phyloP scores from a whole-genome alignment of 2,797 vertebrate genomes.

The Lophotriccus pileatus region DNA sequence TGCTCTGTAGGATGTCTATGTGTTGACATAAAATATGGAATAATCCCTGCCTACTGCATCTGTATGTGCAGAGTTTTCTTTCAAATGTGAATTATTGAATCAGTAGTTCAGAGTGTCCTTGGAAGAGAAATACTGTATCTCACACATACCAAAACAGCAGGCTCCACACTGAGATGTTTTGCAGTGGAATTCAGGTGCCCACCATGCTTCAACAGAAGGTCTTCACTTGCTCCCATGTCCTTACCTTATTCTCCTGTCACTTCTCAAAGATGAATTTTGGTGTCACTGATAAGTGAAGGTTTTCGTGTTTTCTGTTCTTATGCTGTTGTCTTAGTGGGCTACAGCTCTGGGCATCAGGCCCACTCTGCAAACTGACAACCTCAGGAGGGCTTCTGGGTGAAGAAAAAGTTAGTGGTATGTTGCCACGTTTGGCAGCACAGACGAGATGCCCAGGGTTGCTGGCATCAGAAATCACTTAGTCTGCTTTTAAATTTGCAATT shows the following conservation, averaged over 20 bases:
- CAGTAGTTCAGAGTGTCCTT: background rate
- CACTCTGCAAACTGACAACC: background rate
- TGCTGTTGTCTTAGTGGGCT: background rate
- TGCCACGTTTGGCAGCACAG: background rate
- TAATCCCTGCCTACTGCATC: background rate
- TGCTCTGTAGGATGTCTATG: background rate
- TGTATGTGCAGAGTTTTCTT: background rate
- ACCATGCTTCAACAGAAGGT: background rate
- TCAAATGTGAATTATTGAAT: background rate
- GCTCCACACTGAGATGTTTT: background rate
- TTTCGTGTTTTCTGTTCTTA: background rate
- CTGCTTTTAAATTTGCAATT: background rate
- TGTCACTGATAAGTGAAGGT: background rate
- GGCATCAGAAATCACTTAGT: background rate
- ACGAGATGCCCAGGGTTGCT: background rate
- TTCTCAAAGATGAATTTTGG: background rate
- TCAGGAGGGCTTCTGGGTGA: background rate
- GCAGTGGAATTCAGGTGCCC: background rate
- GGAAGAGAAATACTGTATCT: background rate
- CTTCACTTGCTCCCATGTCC: background rate
- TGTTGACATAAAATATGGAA: constrained; percentile 48
- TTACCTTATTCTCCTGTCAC: background rate
- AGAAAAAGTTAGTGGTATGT: background rate
- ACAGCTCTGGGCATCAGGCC: background rate
- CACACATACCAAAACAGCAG: background rate